A percentile compares a stretch with the other conserved stretches of the same genome.
These are phyloP conservation scores for Eclectus roratus DNA, from an alignment of 2,113 vertebrate genomes.

Conservation along the genomic window DNA sequence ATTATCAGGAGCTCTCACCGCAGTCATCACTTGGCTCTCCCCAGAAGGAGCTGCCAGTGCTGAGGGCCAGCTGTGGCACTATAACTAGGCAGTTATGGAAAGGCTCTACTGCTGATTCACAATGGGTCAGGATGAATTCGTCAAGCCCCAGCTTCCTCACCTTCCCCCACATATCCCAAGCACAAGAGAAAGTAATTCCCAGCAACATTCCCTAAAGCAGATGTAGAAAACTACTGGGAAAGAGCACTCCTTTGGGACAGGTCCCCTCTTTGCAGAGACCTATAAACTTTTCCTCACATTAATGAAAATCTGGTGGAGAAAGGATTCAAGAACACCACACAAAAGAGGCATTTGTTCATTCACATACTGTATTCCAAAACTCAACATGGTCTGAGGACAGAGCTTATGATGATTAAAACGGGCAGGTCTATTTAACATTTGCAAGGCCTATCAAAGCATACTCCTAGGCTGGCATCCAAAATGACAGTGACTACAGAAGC, in stretches of 20 bases:
- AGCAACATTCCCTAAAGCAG: neutral
- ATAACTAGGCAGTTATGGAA: neutral
- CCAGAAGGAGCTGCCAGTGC: neutral
- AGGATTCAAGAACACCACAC: fast-evolving
- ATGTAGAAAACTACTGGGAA: neutral
- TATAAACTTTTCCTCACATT: neutral
- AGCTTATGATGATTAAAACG: neutral
- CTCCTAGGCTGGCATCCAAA: neutral
- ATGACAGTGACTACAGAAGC: neutral
- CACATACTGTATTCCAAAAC: neutral
- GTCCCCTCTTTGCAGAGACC: neutral
- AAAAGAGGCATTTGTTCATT: neutral
- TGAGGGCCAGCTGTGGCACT: neutral
- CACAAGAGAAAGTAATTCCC: neutral
- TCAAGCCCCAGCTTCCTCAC: neutral
- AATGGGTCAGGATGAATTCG: fast-evolving
- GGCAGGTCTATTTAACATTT: neutral
- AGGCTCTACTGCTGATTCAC: neutral
- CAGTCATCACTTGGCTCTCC: neutral
- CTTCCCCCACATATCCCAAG: neutral
- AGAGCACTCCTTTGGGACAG: neutral
- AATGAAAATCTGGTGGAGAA: neutral
- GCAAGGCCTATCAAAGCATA: neutral
- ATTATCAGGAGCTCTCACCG: neutral
- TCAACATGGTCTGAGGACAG: neutral